phyloP scores from a whole-genome alignment of 2,113 vertebrate species.

The Rhinolophus ferrumequinum region DNA sequence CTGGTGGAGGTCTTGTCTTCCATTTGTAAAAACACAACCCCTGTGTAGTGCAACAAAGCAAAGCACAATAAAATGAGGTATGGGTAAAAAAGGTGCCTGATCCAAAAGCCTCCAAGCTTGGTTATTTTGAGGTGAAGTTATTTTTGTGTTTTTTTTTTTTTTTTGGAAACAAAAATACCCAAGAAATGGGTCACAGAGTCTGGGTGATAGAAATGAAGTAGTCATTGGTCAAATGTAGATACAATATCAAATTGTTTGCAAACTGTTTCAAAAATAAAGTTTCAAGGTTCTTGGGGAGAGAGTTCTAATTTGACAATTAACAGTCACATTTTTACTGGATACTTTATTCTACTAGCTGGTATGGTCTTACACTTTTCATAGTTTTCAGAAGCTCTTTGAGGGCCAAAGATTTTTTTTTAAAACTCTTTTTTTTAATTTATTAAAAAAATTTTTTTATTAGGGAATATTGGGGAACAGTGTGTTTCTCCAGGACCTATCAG shows the following conservation, averaged over 20 bases:
- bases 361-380: neutral
- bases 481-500: too few species aligned
- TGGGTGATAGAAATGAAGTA: neutral
- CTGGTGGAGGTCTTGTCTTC: neutral
- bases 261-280: conserved; percentile 59
- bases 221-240: conserved; percentile 11
- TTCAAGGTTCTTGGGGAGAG: conserved; percentile 36
- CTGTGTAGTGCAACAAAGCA: neutral
- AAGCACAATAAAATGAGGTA: neutral
- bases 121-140: neutral
- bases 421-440: too few species aligned
- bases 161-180: conserved; percentile 7
- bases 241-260: conserved; percentile 10
- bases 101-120: neutral
- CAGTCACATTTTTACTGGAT: conserved; percentile 20
- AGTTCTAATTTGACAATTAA: conserved; percentile 46
- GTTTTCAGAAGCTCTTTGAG: neutral
- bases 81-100: neutral
- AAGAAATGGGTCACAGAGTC: conserved; percentile 22
- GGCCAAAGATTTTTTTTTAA: neutral
- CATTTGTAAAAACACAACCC: neutral
- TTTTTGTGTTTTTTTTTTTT: neutral
- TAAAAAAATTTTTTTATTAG: too few species aligned
- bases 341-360: neutral
- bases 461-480: too few species aligned